Conservation (phyloP, 2,888 invertebrate species). For the Drosophila borealis region DNA sequence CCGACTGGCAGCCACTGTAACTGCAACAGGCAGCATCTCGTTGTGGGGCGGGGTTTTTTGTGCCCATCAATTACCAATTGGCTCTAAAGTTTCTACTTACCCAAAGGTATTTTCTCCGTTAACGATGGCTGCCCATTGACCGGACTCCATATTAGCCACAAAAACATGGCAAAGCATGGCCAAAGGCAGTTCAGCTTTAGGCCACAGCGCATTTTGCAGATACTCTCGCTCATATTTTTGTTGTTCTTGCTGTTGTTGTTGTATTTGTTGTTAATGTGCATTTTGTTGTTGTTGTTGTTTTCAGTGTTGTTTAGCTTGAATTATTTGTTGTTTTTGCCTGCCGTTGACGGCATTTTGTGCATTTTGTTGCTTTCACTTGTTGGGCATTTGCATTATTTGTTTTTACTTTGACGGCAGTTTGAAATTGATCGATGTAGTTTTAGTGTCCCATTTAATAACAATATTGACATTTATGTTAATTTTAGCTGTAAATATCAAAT, state of each 20-base stretch:
- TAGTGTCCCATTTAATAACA: conserved; percentile 6
- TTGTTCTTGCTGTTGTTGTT: conserved; percentile 29
- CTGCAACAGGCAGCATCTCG: conserved; percentile 27
- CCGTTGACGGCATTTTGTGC: conserved; percentile 51
- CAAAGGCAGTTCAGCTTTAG: conserved; percentile 77
- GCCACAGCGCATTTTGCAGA: conserved; percentile 82
- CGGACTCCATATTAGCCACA: conserved; percentile 81
- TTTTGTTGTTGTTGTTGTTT: conserved; percentile 32
- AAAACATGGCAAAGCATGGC: conserved; percentile 66
- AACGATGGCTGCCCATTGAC: conserved; percentile 83
- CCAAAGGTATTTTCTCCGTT: conserved; percentile 85
- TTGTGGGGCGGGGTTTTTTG: neutral
- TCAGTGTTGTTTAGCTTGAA: conserved; percentile 25
- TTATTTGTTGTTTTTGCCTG: conserved; percentile 39
- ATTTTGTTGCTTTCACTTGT: conserved; percentile 57
- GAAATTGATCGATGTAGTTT: conserved; percentile 26
- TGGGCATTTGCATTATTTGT: conserved; percentile 54
- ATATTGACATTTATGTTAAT: conserved; percentile 33
- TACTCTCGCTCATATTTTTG: conserved; percentile 13
- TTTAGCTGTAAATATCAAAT: neutral
- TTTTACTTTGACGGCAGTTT: conserved; percentile 23
- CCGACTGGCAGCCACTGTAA: conserved; percentile 4
- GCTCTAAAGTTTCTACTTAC: conserved; percentile 74
- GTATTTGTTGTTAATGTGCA: conserved; percentile 18
- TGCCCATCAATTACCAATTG: conserved; percentile 36